Base-by-base conservation (phyloP, 2,113 vertebrate species). In the Salvelinus alpinus region DNA sequence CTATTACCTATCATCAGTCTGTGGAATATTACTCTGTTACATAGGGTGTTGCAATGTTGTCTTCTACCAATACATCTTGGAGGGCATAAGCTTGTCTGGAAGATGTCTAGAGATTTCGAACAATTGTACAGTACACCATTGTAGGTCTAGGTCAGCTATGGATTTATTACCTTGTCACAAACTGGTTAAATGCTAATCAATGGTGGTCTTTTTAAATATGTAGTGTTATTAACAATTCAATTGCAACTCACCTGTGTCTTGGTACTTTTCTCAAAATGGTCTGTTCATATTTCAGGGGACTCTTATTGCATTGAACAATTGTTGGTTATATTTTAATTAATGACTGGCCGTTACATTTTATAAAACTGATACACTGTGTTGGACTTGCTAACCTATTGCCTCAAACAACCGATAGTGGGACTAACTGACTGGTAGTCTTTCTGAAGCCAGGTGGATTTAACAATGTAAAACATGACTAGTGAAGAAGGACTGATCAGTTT, bases 111-210 rank as follows among this genome's bases (percentile, higher is more conserved):
- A 94, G 88, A 92, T 86, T 87, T 91, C 88, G 94, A 94, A 94
- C 93, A 94, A 95, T 92, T 98, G 96, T 98, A 96, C 95, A 96
- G 95, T 96, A 95, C 93, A 92, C 89, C 59, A n/a, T 24, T 62
- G 59, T 22, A 9, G n/a, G n/a, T 62, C n/a, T 92, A 91, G 81
- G 87, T 82, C 81, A 80, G 66, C 84, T 88, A 86, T 89, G 86
- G 87, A 82, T 86, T 93, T 86, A 64, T 64, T 72, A 82, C 81
- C 70, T 80, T 80, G 80, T 90, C 86, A 85, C 82, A 79, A 80
- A 88, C 81, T 77, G 88, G 89, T 94, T 91, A 94, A 85, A 89
- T 79, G 82, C 92, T 85, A 92, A 91, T 85, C 93, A 93, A 94
- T 92, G 89, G 91, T 93, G 94, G 92, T 95, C 91, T 92, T 87